A percentile compares a stretch with the other conserved stretches of the same genome.
Conservation (phyloP, 2,888 invertebrate genomes). For the Scelioninae gen. 2 region DNA sequence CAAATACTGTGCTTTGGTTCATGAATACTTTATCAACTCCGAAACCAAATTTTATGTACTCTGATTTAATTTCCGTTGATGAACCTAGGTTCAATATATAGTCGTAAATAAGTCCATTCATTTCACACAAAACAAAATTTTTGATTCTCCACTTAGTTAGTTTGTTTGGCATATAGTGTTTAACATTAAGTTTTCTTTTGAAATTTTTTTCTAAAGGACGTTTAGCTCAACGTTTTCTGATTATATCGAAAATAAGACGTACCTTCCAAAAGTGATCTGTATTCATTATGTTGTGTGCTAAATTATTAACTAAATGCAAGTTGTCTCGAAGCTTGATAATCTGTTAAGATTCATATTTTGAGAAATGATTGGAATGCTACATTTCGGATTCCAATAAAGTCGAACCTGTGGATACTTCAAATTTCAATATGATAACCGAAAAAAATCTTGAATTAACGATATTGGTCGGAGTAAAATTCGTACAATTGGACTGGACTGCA, state of each 20-base stretch:
- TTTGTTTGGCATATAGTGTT: slow-evolving; percentile 23
- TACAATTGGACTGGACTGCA: slow-evolving; percentile 17
- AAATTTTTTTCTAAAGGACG: slow-evolving; percentile 16
- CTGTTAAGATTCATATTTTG: slow-evolving; percentile 11
- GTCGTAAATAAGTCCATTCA: slow-evolving; percentile 58
- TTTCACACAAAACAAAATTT: slow-evolving; percentile 23
- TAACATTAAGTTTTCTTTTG: slow-evolving; percentile 9
- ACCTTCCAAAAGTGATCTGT: slow-evolving; percentile 34
- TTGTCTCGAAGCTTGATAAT: slow-evolving; percentile 22
- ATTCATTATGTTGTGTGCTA: slow-evolving; percentile 4
- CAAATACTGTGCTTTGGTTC: slow-evolving; percentile 32
- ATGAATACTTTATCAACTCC: slow-evolving; percentile 50
- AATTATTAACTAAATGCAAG: slow-evolving; percentile 29
- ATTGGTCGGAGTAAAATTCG: slow-evolving; percentile 19
- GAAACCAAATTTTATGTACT: slow-evolving; percentile 49
- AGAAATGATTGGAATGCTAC: slow-evolving; percentile 11
- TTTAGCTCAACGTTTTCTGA: slow-evolving; percentile 7
- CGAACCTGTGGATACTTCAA: slow-evolving; percentile 4
- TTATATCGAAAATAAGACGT: not conserved
- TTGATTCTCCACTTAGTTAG: slow-evolving; percentile 17
- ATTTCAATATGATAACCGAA: too few species aligned
- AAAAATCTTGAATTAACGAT: too few species aligned
- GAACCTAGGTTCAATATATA: slow-evolving; percentile 66
- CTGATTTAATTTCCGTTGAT: slow-evolving; percentile 60
- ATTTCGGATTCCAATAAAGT: slow-evolving; percentile 28